These are phyloP conservation scores for Choristoneura fumiferana DNA, from an alignment of 1,140 invertebrate genomes.

Conservation along the genomic window DNA sequence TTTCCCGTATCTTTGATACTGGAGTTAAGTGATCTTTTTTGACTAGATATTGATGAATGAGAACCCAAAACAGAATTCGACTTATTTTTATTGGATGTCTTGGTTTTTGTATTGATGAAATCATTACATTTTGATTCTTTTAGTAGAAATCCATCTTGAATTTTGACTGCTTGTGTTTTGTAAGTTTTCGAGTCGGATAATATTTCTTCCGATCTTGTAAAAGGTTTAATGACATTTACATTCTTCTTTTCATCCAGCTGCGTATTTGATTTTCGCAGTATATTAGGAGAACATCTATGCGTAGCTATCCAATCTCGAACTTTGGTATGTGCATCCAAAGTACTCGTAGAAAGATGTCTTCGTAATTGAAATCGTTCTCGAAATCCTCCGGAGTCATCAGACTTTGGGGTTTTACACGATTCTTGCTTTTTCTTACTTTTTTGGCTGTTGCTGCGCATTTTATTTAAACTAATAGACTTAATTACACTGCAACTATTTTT, in stretches of 20 bases:
- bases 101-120: slow-evolving; percentile 33
- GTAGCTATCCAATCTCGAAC: slow-evolving; percentile 91
- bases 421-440: slow-evolving; percentile 79
- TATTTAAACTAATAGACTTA: slow-evolving; percentile 78
- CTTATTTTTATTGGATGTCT: slow-evolving; percentile 64
- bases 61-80: slow-evolving; percentile 67
- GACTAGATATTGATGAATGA: slow-evolving; percentile 61
- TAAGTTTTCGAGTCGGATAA: slow-evolving; percentile 56
- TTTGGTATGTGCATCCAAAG: slow-evolving; percentile 90
- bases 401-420: slow-evolving; percentile 82
- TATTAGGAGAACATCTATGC: slow-evolving; percentile 84
- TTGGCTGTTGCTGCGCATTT: slow-evolving; percentile 47
- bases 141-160: background rate
- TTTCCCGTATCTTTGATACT: slow-evolving; percentile 50
- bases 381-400: slow-evolving; percentile 77
- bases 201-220: slow-evolving; percentile 63
- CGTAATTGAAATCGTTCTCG: slow-evolving; percentile 82
- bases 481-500: slow-evolving; percentile 79
- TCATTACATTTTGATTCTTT: background rate
- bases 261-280: slow-evolving; percentile 78
- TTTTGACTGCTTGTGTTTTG: slow-evolving; percentile 41
- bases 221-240: slow-evolving; percentile 51
- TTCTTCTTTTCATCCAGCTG: slow-evolving; percentile 72
- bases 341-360: slow-evolving; percentile 86
- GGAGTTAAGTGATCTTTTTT: slow-evolving; percentile 44